Evolutionary conservation across 2,888 invertebrate species (phyloP), one percentile per base, ranked within the genome.

Genomic region (Drosophila sordidula): DNA sequence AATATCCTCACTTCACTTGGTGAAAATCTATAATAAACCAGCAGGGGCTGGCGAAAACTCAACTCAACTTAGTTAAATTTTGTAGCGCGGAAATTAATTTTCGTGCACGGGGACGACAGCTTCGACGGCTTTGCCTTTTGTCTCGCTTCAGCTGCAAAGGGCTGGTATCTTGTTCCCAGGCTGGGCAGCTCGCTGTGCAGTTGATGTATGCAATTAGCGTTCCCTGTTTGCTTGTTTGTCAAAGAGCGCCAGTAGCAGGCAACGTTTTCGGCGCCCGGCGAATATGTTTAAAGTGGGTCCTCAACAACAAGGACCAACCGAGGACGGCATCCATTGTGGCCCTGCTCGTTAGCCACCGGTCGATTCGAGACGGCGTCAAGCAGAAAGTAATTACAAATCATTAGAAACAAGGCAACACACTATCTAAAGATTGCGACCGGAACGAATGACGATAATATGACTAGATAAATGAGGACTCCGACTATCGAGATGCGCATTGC

Each of bases 61-160:
- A 36, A 57, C 62, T 63, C 57, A 79, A 79, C 75, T 77, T 70
- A 57, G 61, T 62, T 65, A 64, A 61, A 74, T 78, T 68, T 65
- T 42, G 57, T 46, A 52, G 61, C 44, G 71, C 67, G 54, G 61
- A 64, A 67, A 76, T 71, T 71, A 76, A 79, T 79, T 77, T 75
- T 64, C 67, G 62, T 73, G 59, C 49, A 57, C 56, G 51, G 62
- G 42, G 51, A 26, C 41, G 52, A 56, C 36, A 44, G 45, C 14
- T 57, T 45, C 52, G 47, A 57, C 42, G 56, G 65, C 57, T 11
- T 44, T 50, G 52, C 65, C 39, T 47, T 51, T 63, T 45, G 34
- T 22, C 50, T 9, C 38, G 29, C 44, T 34, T 62, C 32, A 34
- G 12, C 16, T 12, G 14, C 22, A 56, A 70, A 71, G 70, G 56